phyloP scores from a whole-genome alignment of 2,888 invertebrate genomes.

The Smittia sp. region DNA sequence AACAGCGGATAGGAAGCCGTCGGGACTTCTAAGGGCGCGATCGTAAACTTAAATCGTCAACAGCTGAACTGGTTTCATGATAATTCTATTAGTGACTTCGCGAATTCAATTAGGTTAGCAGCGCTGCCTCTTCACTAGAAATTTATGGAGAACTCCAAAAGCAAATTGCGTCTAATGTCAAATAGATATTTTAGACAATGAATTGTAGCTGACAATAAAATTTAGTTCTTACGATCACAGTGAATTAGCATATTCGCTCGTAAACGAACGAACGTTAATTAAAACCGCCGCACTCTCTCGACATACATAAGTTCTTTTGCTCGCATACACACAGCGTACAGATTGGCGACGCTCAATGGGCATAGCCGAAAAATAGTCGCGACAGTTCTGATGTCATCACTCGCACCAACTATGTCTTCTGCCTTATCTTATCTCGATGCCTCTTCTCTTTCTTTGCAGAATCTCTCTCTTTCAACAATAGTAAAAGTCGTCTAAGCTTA shows the following conservation, averaged over 20 bases:
- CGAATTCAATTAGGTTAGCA: background rate
- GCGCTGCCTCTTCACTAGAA: background rate
- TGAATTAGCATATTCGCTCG: background rate
- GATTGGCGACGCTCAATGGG: background rate
- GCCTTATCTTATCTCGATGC: conserved; percentile 13
- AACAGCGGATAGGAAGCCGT: background rate
- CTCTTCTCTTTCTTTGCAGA: conserved; percentile 25
- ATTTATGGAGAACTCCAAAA: background rate
- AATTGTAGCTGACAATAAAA: conserved; percentile 4
- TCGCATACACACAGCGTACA: background rate
- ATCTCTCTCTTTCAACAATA: conserved; percentile 16
- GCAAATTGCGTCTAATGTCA: background rate
- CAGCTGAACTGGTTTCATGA: background rate
- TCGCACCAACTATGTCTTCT: background rate
- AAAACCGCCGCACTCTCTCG: background rate
- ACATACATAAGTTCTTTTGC: background rate
- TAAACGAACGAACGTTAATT: background rate
- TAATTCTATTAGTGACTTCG: background rate
- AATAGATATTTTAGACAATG: conserved; percentile 1
- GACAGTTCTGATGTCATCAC: conserved; percentile 25
- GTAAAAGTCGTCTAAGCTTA: background rate
- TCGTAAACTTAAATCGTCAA: too few relatives aligned
- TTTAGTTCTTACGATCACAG: background rate
- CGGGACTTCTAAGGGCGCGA: background rate
- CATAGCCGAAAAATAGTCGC: background rate